A percentile compares a stretch with the other conserved stretches of the same genome.
phyloP scores from a whole-genome alignment of 2,113 vertebrate genomes.

The Mastomys natalensis region DNA sequence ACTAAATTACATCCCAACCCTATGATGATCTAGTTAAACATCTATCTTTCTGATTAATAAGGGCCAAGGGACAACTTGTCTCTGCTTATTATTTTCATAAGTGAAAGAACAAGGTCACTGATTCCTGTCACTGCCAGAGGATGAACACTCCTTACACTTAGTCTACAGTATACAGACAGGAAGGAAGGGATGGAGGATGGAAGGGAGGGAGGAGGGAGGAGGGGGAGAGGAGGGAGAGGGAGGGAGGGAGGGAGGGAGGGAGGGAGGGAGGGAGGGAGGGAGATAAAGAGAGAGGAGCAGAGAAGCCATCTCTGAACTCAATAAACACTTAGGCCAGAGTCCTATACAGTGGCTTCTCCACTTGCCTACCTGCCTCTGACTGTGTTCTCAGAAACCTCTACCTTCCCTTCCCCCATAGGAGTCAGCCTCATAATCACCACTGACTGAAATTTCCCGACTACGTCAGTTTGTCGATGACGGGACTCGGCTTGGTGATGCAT shows the following conservation, averaged over 20 bases:
- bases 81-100: not conserved
- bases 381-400: not conserved
- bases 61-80: not conserved
- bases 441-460: not conserved
- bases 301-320: not conserved
- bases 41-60: not conserved
- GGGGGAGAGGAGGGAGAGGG: too few relatives aligned
- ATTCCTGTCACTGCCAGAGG: not conserved
- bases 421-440: not conserved
- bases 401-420: not conserved
- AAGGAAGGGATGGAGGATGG: rapidly evolving
- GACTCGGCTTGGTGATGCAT: too few relatives aligned
- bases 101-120: not conserved
- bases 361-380: not conserved
- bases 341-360: not conserved
- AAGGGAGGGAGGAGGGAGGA: rapidly evolving
- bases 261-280: too few relatives aligned
- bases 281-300: not conserved
- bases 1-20: not conserved
- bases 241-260: not conserved
- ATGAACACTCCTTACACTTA: not conserved
- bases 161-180: not conserved
- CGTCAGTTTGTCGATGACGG: not conserved
- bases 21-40: not conserved
- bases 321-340: not conserved